Conservation (phyloP, 2,797 vertebrate genomes). For the Sebastes paucispinis region DNA sequence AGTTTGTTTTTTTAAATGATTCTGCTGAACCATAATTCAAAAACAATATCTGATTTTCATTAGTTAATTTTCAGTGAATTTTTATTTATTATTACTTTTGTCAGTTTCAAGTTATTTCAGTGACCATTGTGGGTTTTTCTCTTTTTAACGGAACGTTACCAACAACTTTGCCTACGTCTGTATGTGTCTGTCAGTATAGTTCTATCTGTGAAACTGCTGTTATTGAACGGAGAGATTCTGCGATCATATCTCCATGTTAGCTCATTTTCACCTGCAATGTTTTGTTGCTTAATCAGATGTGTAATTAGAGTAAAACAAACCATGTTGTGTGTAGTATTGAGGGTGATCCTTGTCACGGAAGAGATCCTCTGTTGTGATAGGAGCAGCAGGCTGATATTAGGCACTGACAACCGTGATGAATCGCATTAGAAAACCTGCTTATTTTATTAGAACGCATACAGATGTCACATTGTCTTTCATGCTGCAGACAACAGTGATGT, state of each 20-base stretch:
- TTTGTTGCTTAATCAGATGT: constrained; percentile 39
- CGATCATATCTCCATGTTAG: neutral
- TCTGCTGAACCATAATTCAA: too few species aligned
- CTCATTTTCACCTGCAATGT: constrained; percentile 26
- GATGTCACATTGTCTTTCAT: constrained; percentile 56
- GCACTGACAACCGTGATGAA: constrained; percentile 38
- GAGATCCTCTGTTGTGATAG: constrained; percentile 24
- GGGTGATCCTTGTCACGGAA: constrained; percentile 7
- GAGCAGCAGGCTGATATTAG: constrained; percentile 14
- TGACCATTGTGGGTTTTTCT: too few species aligned
- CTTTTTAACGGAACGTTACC: too few species aligned
- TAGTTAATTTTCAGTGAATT: too few species aligned
- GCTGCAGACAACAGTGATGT: constrained; percentile 45
- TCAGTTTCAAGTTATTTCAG: too few species aligned
- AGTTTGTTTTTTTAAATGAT: too few species aligned
- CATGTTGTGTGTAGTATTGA: neutral
- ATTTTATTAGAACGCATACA: constrained; percentile 49
- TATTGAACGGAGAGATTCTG: constrained; percentile 14
- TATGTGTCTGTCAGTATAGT: neutral
- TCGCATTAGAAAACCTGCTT: constrained; percentile 27
- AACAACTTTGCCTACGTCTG: too few species aligned
- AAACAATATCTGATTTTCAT: too few species aligned
- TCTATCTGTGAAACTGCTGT: neutral
- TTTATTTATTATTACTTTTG: too few species aligned
- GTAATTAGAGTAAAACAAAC: constrained; percentile 49